A percentile compares a stretch with the other conserved stretches of the same genome.
Evolutionary conservation across 2,888 invertebrate genomes (phyloP).

Genomic region (Boloria selene): DNA sequence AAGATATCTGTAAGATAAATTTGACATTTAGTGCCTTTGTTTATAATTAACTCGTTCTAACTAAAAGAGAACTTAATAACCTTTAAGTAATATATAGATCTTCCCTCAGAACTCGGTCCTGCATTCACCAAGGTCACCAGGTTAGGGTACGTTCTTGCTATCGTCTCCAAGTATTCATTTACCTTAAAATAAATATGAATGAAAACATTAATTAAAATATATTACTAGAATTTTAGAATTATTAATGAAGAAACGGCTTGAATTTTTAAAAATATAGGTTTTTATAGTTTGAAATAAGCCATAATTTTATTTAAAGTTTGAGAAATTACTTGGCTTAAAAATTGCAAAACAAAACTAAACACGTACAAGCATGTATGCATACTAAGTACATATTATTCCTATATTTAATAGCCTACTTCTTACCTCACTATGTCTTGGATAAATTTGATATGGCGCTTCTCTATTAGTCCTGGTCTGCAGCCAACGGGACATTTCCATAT

Average conservation of each 20-base stretch:
- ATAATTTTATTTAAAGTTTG: too few relatives aligned
- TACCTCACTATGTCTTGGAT: slow-evolving; percentile 81
- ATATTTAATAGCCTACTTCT: slow-evolving; percentile 39
- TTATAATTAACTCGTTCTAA: too few relatives aligned
- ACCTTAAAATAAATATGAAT: slow-evolving; percentile 57
- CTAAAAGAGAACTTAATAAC: slow-evolving; percentile 39
- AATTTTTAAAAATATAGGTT: too few relatives aligned
- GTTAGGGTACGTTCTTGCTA: slow-evolving; percentile 74
- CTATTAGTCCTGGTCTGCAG: slow-evolving; percentile 39
- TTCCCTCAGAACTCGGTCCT: slow-evolving; percentile 83
- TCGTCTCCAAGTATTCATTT: slow-evolving; percentile 69
- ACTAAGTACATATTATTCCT: too few relatives aligned
- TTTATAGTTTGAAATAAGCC: too few relatives aligned
- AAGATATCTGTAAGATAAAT: slow-evolving; percentile 75
- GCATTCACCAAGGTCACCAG: slow-evolving; percentile 78
- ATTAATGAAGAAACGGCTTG: too few relatives aligned
- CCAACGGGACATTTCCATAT: slow-evolving; percentile 42
- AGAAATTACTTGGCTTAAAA: too few relatives aligned
- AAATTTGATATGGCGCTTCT: slow-evolving; percentile 79
- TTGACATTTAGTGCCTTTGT: too few relatives aligned
- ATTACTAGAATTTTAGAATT: too few relatives aligned
- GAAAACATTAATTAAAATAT: too few relatives aligned
- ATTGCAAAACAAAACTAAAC: too few relatives aligned
- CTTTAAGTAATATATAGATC: slow-evolving; percentile 82
- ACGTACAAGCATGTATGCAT: too few relatives aligned